Percentiles rank a stretch among this genome's conserved stretches.
Conservation (phyloP, 2,113 vertebrate genomes). For the Aphelocoma coerulescens region DNA sequence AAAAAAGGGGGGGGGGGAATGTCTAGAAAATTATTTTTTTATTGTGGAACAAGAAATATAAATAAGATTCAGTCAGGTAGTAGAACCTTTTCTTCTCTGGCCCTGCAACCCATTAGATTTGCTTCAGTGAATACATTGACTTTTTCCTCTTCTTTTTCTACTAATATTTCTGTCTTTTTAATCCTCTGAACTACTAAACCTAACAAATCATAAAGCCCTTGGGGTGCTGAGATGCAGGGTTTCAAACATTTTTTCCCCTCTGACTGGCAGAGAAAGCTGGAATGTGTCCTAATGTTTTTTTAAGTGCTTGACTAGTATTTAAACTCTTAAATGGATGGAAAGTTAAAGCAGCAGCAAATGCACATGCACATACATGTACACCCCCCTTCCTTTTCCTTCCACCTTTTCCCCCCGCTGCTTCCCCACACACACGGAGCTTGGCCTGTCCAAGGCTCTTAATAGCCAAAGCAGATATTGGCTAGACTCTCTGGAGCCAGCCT, state of each 20-base stretch:
- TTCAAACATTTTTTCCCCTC: constrained; percentile 57
- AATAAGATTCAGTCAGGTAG: constrained; percentile 75
- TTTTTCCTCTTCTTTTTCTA: constrained; percentile 60
- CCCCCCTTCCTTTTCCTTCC: neutral
- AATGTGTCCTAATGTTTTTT: constrained; percentile 75
- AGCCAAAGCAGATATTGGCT: constrained; percentile 63
- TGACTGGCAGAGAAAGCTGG: constrained; percentile 74
- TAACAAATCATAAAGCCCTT: constrained; percentile 76
- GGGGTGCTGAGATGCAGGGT: constrained; percentile 67
- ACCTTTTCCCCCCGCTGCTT: neutral
- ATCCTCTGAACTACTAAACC: constrained; percentile 73
- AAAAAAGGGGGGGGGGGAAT: neutral
- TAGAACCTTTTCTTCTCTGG: constrained; percentile 64
- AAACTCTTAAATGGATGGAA: constrained; percentile 70
- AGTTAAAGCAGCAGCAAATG: constrained; percentile 49
- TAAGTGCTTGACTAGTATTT: constrained; percentile 73
- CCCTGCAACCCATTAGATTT: constrained; percentile 71
- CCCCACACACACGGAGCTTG: constrained; percentile 36
- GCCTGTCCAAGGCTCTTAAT: constrained; percentile 27
- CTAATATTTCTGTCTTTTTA: constrained; percentile 78
- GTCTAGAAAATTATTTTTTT: constrained; percentile 73
- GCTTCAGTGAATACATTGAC: constrained; percentile 67
- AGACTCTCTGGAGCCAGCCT: constrained; percentile 72
- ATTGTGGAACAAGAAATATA: constrained; percentile 73
- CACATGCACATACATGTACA: constrained; percentile 28